Conservation (phyloP, 2,888 invertebrate species). For the Panopea generosa region DNA sequence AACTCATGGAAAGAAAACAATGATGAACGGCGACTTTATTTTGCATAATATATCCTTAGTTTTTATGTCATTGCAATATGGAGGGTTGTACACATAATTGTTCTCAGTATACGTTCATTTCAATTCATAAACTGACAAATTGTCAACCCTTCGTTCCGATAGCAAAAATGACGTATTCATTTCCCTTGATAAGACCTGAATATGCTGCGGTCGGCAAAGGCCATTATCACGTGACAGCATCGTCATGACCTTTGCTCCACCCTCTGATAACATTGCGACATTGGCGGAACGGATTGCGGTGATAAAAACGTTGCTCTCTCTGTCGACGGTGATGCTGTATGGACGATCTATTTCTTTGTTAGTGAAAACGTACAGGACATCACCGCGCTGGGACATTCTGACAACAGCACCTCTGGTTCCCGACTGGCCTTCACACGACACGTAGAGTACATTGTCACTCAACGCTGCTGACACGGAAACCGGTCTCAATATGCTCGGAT, state of each 20-base stretch:
- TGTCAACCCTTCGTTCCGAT: conserved; percentile 56
- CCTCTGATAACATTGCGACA: conserved; percentile 40
- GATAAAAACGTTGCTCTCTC: conserved; percentile 43
- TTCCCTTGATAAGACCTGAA: conserved; percentile 40
- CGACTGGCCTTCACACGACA: conserved; percentile 58
- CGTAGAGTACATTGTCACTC: conserved; percentile 38
- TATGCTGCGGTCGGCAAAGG: conserved; percentile 56
- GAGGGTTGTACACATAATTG: too few species aligned
- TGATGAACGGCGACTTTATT: too few species aligned
- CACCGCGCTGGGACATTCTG: conserved; percentile 51
- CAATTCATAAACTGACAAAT: conserved; percentile 41
- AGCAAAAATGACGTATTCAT: conserved; percentile 34
- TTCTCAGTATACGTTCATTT: too few species aligned
- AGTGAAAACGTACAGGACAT: conserved; percentile 45
- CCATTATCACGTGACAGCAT: conserved; percentile 54
- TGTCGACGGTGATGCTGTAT: conserved; percentile 55
- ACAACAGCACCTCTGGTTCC: conserved; percentile 61
- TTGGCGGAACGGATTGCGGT: conserved; percentile 57
- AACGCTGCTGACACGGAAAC: conserved; percentile 46
- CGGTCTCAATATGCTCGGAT: conserved; percentile 56
- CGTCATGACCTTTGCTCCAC: conserved; percentile 43
- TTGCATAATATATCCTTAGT: too few species aligned
- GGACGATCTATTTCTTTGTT: conserved; percentile 59
- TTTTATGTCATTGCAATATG: too few species aligned
- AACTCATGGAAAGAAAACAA: too few species aligned